Conservation (phyloP, 2,113 vertebrate genomes). For the Telmatochromis sp. region DNA sequence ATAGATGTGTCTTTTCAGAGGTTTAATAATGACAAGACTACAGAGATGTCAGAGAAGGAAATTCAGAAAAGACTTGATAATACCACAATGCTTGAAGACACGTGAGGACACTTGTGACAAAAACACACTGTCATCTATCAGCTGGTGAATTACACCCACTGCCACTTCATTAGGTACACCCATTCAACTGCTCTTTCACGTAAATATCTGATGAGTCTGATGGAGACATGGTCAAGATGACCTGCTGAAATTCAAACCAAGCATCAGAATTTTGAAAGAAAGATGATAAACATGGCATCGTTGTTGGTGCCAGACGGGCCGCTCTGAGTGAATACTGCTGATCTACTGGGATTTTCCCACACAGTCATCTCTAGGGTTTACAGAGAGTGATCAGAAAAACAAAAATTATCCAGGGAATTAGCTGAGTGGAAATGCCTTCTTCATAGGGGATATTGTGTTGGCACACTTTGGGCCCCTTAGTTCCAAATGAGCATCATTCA, state of each 20-base stretch:
- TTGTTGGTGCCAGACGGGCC: not conserved
- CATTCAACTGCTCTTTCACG: not conserved
- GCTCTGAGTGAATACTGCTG: not conserved
- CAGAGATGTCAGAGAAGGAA: not conserved
- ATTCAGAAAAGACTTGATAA: not conserved
- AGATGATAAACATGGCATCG: not conserved
- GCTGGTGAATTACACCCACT: not conserved
- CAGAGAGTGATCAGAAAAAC: not conserved
- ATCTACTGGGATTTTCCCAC: not conserved
- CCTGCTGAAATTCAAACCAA: not conserved
- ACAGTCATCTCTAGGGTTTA: not conserved
- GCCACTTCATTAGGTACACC: not conserved
- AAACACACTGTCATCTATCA: not conserved
- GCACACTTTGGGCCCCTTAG: not conserved
- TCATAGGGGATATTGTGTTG: not conserved
- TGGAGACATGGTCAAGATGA: not conserved
- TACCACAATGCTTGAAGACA: not conserved
- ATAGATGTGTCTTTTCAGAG: not conserved
- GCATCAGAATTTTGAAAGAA: not conserved
- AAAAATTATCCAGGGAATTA: not conserved
- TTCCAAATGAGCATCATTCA: not conserved
- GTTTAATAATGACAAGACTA: not conserved
- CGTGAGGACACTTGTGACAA: not conserved
- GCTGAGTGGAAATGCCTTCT: not conserved
- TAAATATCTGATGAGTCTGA: not conserved